Evolutionary conservation across 2,888 invertebrate species (phyloP).

Genomic region (Hydraecia micacea): DNA sequence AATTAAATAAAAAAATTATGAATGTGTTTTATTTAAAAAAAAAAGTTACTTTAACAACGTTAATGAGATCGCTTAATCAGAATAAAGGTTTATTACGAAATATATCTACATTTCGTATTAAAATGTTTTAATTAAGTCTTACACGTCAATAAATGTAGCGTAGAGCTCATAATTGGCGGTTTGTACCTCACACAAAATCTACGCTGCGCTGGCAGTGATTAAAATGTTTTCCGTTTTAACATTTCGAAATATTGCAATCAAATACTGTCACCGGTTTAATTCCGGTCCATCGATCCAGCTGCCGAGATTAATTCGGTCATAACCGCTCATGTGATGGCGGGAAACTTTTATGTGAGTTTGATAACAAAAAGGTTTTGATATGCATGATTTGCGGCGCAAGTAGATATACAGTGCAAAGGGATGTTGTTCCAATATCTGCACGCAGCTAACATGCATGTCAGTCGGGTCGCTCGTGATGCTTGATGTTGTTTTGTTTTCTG

Average conservation of each 20-base stretch:
- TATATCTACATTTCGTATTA: constrained; percentile 28
- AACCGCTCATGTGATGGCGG: constrained; percentile 27
- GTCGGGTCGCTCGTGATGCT: neutral
- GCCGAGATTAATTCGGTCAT: constrained; percentile 45
- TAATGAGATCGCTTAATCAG: constrained; percentile 20
- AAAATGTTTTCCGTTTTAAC: constrained; percentile 52
- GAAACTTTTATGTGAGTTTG: constrained; percentile 54
- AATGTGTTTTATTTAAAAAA: neutral
- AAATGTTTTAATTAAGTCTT: constrained; percentile 61
- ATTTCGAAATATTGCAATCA: constrained; percentile 57
- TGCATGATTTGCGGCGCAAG: constrained; percentile 15
- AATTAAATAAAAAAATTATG: neutral
- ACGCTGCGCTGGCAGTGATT: constrained; percentile 41
- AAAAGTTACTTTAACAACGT: neutral
- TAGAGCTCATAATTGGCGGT: constrained; percentile 56
- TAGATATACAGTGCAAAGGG: neutral
- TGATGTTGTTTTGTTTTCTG: neutral
- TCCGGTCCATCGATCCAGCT: constrained; percentile 50
- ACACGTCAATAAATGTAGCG: constrained; percentile 51
- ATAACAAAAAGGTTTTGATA: constrained; percentile 28
- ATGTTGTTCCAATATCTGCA: neutral
- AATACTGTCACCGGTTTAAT: constrained; percentile 59
- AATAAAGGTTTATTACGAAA: constrained; percentile 24
- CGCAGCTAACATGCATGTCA: neutral
- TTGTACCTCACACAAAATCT: constrained; percentile 45